Percentiles rank a stretch among this genome's conserved stretches.
Evolutionary conservation across 2,797 vertebrate species (phyloP).

Genomic region (Sus cebifrons): DNA sequence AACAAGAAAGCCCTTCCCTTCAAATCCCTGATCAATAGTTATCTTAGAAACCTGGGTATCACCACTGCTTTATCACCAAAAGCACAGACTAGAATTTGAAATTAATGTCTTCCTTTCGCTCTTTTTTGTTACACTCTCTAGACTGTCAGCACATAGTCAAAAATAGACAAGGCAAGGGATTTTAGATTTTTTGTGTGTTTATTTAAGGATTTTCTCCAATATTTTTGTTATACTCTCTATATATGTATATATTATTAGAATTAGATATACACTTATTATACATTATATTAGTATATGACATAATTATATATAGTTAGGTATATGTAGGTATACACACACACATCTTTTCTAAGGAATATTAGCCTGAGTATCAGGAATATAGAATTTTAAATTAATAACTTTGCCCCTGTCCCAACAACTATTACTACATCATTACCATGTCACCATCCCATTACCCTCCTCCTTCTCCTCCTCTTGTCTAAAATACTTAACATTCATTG

Average conservation of each 20-base stretch:
- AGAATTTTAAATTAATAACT: neutral
- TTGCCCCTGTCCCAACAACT: neutral
- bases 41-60: neutral
- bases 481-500: neutral
- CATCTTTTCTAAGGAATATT: neutral
- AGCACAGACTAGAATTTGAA: neutral
- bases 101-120: neutral
- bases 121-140: constrained; percentile 43
- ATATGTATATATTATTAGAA: neutral
- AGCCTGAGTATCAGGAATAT: neutral
- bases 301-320: too few species aligned
- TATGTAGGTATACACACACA: neutral
- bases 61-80: neutral
- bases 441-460: neutral
- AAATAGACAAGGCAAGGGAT: neutral
- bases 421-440: neutral
- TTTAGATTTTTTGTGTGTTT: neutral
- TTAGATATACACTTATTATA: too few species aligned
- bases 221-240: neutral
- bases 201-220: neutral
- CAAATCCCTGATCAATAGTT: neutral
- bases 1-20: neutral
- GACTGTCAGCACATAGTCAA: neutral
- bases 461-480: neutral
- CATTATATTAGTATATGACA: too few species aligned